Conservation (phyloP, 2,113 vertebrate genomes). For the Peromyscus californicus region DNA sequence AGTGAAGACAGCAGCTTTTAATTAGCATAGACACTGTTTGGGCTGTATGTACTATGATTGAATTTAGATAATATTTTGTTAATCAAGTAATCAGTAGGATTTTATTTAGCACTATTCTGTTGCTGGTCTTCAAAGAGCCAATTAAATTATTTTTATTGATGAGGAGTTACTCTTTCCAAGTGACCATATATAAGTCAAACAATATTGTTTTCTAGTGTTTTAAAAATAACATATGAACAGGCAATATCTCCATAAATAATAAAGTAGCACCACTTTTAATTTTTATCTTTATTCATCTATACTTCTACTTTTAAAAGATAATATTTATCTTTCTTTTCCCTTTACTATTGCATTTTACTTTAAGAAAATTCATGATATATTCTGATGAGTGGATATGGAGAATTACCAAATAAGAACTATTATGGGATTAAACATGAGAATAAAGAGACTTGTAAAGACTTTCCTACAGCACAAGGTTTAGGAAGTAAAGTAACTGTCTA, state of each 20-base stretch:
- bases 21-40: conserved; percentile 51
- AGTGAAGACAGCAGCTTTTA: conserved; percentile 29
- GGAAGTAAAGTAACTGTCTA: background rate
- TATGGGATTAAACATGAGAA: background rate
- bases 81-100: conserved; percentile 50
- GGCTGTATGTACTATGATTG: background rate
- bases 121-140: background rate
- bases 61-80: conserved; percentile 57
- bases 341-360: background rate
- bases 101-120: background rate
- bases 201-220: background rate
- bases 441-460: background rate
- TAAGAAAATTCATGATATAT: background rate
- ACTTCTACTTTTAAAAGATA: background rate
- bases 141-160: background rate
- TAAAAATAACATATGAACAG: background rate
- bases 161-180: background rate
- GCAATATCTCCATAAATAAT: background rate
- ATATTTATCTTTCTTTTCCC: background rate
- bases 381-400: rapidly evolving
- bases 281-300: background rate
- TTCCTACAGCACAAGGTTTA: background rate
- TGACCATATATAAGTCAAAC: background rate
- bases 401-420: conserved; percentile 21
- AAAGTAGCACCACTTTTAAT: background rate